phyloP scores from a whole-genome alignment of 2,113 vertebrate genomes.

The Saguinus imperator region DNA sequence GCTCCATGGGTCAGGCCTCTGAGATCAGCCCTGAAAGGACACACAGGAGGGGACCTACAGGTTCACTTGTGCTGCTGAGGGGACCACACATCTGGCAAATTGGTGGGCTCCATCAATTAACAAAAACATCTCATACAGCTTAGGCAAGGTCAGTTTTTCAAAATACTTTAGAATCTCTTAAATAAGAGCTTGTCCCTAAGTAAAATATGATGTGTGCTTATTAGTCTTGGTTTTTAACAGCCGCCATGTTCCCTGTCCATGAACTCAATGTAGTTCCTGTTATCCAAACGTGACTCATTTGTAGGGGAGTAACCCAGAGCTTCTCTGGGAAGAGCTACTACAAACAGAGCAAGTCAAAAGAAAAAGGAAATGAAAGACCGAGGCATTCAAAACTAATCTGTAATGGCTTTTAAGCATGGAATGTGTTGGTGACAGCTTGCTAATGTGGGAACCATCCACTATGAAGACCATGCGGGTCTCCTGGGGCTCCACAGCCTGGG shows the following conservation, averaged over 20 bases:
- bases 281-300: neutral
- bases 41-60: too few species aligned
- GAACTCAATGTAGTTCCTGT: too few species aligned
- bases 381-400: neutral
- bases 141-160: neutral
- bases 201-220: rapidly evolving
- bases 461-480: neutral
- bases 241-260: rapidly evolving
- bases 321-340: neutral
- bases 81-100: neutral
- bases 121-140: rapidly evolving
- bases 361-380: neutral
- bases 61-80: too few species aligned
- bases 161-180: neutral
- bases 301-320: neutral
- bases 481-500: too few species aligned
- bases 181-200: neutral
- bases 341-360: neutral
- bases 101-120: neutral
- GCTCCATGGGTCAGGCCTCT: neutral
- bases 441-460: neutral
- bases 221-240: neutral
- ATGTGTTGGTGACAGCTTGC: neutral
- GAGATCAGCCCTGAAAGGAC: neutral
- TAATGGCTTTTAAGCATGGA: neutral